Conservation (phyloP, 2,888 invertebrate genomes). For the Phengaris alcon region DNA sequence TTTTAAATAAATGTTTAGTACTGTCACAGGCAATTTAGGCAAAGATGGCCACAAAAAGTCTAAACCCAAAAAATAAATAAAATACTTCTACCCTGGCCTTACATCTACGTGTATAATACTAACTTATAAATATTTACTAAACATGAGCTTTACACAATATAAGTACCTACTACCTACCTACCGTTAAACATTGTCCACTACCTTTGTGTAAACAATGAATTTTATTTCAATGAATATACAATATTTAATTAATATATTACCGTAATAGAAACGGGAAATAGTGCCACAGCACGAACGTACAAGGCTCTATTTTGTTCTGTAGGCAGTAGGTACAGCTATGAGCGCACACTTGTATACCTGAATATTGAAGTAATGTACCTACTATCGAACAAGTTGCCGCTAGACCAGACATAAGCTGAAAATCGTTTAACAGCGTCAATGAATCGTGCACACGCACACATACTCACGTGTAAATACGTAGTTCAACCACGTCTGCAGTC, state of each 20-base stretch:
- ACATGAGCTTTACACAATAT: not conserved
- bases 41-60: too few relatives aligned
- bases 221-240: not conserved
- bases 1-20: too few relatives aligned
- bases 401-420: too few relatives aligned
- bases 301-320: constrained; percentile 12
- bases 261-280: constrained; percentile 54
- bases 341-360: not conserved
- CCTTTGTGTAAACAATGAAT: constrained; percentile 18
- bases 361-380: not conserved
- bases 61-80: too few relatives aligned
- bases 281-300: constrained; percentile 56
- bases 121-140: not conserved
- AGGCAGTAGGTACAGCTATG: not conserved
- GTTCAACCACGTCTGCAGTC: too few relatives aligned
- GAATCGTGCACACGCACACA: too few relatives aligned
- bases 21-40: too few relatives aligned
- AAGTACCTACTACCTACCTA: not conserved
- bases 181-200: not conserved
- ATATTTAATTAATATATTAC: constrained; percentile 25
- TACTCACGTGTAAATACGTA: too few relatives aligned
- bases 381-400: too few relatives aligned
- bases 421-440: too few relatives aligned
- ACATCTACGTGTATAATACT: too few relatives aligned
- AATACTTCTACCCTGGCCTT: too few relatives aligned